Evolutionary conservation across 2,797 vertebrate genomes (phyloP), one percentile per base, ranked within the genome.

Genomic region (Ctenopoma multispine): DNA sequence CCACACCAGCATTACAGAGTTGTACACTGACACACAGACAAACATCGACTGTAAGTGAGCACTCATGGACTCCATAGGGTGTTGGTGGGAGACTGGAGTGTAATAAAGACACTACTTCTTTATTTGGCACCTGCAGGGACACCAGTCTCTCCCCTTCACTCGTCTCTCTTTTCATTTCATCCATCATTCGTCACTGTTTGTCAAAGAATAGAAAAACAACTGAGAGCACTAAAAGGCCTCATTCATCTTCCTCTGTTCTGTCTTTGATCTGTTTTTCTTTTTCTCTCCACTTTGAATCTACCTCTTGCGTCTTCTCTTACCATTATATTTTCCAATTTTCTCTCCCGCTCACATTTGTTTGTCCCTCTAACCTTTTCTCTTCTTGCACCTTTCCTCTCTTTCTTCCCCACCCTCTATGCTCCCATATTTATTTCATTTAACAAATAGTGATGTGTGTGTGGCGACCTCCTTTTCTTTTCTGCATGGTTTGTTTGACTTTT

Each of bases 111-210:
- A 65, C 75, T 59, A 72, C 72, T 62, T 60, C 56, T 83, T 79
- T 76, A 87, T 84, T 80, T 57, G 64, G 17, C 1, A 46, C 74
- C 87, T 51, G 70, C 61, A 58, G 88, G 80, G 82, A 72, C 77
- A 31, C 56, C 46, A 11, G 47, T 62, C 66, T 64, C 78, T 72
- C 75, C 24, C 23, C 40, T 46, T 76, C 67, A 55, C 54, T 65
- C 29, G 13, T 62, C 63, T 71, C 67, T 62, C 38, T 57, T 79
- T 75, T 85, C 73, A 89, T 87, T 88, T 84, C 80, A 88, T 86
- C 81, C 81, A 78, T 87, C 88, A 82, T 85, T 85, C 8, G 49
- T 87, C 82, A 82, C 63, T 72, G 76, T 92, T 84, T 85, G 84
- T 87, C 80, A 82, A 62, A 64, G 51, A 74, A 67, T 8, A 71